Base-by-base conservation (phyloP, 2,888 invertebrate genomes). In the Rhyacophila evoluta region DNA sequence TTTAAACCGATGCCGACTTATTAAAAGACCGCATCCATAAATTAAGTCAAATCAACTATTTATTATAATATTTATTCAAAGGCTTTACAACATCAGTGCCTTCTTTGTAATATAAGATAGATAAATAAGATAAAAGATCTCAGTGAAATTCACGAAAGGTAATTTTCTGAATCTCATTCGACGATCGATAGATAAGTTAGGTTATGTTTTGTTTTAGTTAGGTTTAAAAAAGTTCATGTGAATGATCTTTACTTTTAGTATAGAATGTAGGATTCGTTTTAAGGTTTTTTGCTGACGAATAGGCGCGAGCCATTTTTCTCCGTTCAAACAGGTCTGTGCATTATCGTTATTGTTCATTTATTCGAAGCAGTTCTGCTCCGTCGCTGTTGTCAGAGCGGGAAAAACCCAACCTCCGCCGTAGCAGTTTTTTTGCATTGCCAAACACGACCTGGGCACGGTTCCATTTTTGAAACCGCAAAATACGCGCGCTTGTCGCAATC, bases 141-240 rank as follows among this genome's bases (percentile, higher is more conserved):
- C 89, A 88, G 85, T 87, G 86, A 67, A 86, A 87, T 89, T 89
- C 89, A 87, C 84, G 89, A 89, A 90, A 90, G 90, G 90, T 90
- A 90, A 90, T 90, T 90, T 90, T 89, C 90, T 85, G 79, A 79
- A 77, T 73, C 74, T 68, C 81, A 73, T 28, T 38, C 39, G 78
- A 70, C 72, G 77, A 78, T 55, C 72, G 72, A 79, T 55, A 72
- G 29, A 72, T 73, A 67, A 36, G 33, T 27, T 27, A 33, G n/a
- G 36, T 4, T 38, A 77, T 68, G 70, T 19, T 33, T 72, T 68
- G 71, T 55, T 55, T 77, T 55, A 77, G 15, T 12, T 55, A 55
- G 55, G 2, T 55, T 33, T 28, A 28, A 19, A 69, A 41, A 68
- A 41, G 37, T 72, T 72, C 78, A 74, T 68, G 71, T 38, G 68